A percentile compares a stretch with the other conserved stretches of the same genome.
These are phyloP conservation scores for Danio rerio DNA, from an alignment of 2,113 vertebrate species.

Conservation along the genomic window GRCz12tu NC_133196.1:25509001-25509500, in stretches of 20 bases:
- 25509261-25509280: not conserved
- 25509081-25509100: no score
- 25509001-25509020: no score
- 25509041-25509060: no score
- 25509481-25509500: slow-evolving; percentile 71
- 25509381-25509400: slow-evolving; percentile 76
- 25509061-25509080: no score
- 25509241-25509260: not conserved
- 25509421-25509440: slow-evolving; percentile 60
- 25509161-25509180: no score
- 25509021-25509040: no score
- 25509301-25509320: slow-evolving; percentile 34
- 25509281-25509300: slow-evolving; percentile 18
- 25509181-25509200: no score
- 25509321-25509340: slow-evolving; percentile 52
- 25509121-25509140: no score
- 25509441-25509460: slow-evolving; percentile 64
- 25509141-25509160: no score
- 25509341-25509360: slow-evolving; percentile 65
- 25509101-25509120: no score
- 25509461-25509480: slow-evolving; percentile 74
- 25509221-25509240: not conserved
- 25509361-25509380: slow-evolving; percentile 76
- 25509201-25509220: no score
- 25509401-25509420: slow-evolving; percentile 66